Evolutionary conservation across 2,113 vertebrate species (phyloP), one percentile per base, ranked within the genome.

Genomic region (Apaloderma vittatum): DNA sequence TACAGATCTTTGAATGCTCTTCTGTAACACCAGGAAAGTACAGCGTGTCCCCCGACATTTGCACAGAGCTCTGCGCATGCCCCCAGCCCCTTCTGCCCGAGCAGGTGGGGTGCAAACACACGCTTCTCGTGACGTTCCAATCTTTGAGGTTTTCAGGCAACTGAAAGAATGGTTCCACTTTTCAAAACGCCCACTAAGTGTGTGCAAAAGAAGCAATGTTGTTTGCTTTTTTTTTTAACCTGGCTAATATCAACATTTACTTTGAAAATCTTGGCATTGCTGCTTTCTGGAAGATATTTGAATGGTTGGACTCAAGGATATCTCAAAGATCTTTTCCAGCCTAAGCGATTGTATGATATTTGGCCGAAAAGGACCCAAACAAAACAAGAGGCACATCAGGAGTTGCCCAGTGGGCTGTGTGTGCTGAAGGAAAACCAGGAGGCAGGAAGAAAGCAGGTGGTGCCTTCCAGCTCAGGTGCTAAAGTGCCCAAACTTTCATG

Each of bases 31-130:
- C 32, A 43, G 45, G 54, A 6, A 48, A 23, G 26, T 32, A 9
- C n/a, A 9, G 12, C 22, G 20, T 30, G 22, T 37, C 8, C 48
- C 8, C 23, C 17, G 15, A 7, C 0, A 0, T 65, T 32, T 23
- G 59, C 29, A 20, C 30, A 32, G 36, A 46, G 37, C 29, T 48
- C 4, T 19, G 40, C 32, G 46, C 5, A 11, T 12, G 26, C 14
- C 8, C 4, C 12, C 8, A 3, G 7, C 3, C 17, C 9, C 40
- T 51, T 57, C 30, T 67, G 16, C 5, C 24, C 9, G 48, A 26
- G 24, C 52, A 4, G 27, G 51, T 18, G 36, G 26, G 43, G 58
- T 46, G 37, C 13, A 8, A 3, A 12, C 36, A 3, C 2, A 0
- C 0, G 0, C 71, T 84, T 80, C 19, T 37, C 61, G 7, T 0